Conservation (phyloP, 2,888 invertebrate genomes). For the Meiosimyza decipiens region DNA sequence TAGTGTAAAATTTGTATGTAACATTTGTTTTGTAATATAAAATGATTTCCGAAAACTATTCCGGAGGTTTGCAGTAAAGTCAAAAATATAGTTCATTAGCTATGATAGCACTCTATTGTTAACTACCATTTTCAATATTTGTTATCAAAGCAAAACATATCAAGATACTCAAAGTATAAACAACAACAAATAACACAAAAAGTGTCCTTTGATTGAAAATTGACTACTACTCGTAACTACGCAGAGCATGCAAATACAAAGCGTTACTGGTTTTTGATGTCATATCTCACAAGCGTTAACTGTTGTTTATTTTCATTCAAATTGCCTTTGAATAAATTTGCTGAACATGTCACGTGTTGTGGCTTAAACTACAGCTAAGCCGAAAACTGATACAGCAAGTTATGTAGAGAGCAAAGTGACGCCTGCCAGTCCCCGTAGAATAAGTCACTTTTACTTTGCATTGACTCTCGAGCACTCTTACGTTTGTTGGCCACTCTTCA, state of each 20-base stretch:
- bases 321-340: conserved; percentile 30
- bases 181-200: conserved; percentile 5
- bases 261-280: conserved; percentile 5
- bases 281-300: conserved; percentile 20
- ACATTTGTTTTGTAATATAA: too few species aligned
- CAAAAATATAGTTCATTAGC: too few species aligned
- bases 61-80: too few species aligned
- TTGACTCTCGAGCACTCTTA: background rate
- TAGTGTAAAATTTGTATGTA: too few species aligned
- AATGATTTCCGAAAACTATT: too few species aligned
- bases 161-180: background rate
- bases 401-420: background rate
- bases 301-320: conserved; percentile 24
- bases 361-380: conserved; percentile 52
- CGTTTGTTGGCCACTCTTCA: background rate
- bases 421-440: background rate
- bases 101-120: too few species aligned
- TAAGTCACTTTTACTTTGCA: background rate
- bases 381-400: conserved; percentile 38
- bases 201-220: background rate
- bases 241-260: conserved; percentile 38
- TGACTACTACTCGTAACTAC: background rate
- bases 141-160: too few species aligned
- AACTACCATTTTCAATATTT: too few species aligned
- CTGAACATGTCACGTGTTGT: conserved; percentile 58